phyloP scores from a whole-genome alignment of 2,888 invertebrate genomes.

The Synergus japonicus region DNA sequence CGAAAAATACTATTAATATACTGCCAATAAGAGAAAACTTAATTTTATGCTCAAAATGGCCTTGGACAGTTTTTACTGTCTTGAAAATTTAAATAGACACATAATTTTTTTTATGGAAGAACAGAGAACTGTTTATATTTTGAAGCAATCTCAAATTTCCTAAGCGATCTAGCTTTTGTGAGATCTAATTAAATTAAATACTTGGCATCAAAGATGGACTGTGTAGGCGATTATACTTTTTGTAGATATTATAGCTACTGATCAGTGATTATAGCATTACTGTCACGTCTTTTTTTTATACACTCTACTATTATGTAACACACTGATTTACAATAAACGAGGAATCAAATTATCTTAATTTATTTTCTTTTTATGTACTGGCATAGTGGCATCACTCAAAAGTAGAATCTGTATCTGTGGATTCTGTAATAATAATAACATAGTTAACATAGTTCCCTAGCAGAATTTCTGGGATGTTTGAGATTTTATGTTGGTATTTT shows the following conservation, averaged over 20 bases:
- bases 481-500: not conserved
- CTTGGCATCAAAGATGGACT: slow-evolving; percentile 9
- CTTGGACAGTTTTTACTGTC: not conserved
- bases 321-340: slow-evolving; percentile 59
- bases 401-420: not conserved
- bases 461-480: not conserved
- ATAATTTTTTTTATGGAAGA: not conserved
- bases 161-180: slow-evolving; percentile 40
- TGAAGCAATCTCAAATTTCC: slow-evolving; percentile 39
- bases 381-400: no score
- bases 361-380: not conserved
- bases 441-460: no score
- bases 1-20: slow-evolving; percentile 30
- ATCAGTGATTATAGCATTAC: not conserved
- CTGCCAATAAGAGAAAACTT: slow-evolving; percentile 24
- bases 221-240: slow-evolving; percentile 23
- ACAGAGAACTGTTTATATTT: slow-evolving; percentile 46
- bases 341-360: slow-evolving; percentile 47
- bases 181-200: slow-evolving; percentile 41
- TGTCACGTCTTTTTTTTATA: slow-evolving; percentile 55
- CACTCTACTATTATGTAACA: slow-evolving; percentile 56
- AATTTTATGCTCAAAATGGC: slow-evolving; percentile 25
- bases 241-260: slow-evolving; percentile 5
- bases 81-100: slow-evolving; percentile 1
- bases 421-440: no score